Conservation (phyloP, 2,113 vertebrate species). For the Tor tambroides region DNA sequence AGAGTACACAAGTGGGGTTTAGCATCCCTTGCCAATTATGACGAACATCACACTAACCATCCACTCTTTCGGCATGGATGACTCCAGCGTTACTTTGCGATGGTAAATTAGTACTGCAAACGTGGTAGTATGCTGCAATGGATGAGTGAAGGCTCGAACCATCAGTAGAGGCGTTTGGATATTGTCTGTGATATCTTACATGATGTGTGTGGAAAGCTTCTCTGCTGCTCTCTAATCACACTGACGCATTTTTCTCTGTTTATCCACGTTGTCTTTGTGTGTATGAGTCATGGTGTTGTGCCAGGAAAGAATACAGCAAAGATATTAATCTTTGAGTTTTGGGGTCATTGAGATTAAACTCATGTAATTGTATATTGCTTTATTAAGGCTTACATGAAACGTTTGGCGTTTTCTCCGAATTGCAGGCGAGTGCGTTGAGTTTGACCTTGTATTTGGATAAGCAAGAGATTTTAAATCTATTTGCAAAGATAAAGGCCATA, state of each 20-base stretch:
- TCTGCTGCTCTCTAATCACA: conserved; percentile 2
- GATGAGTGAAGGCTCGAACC: not conserved
- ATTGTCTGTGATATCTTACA: not conserved
- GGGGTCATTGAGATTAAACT: conserved; percentile 25
- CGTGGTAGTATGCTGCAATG: not conserved
- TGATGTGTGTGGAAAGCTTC: not conserved
- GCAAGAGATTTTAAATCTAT: conserved; percentile 19
- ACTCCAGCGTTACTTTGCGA: conserved; percentile 22
- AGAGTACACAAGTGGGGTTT: not conserved
- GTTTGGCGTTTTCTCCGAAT: conserved; percentile 14
- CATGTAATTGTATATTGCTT: conserved; percentile 27
- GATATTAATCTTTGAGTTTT: conserved; percentile 29
- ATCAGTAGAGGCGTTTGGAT: not conserved
- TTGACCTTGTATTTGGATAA: conserved; percentile 44
- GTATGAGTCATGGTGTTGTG: conserved; percentile 6
- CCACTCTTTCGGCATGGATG: conserved; percentile 5
- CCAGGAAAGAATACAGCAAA: conserved; percentile 12
- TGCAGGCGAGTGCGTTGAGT: not conserved
- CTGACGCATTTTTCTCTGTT: not conserved
- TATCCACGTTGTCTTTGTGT: conserved; percentile 16
- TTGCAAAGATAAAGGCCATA: conserved; percentile 31
- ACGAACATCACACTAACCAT: not conserved
- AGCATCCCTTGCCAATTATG: not conserved
- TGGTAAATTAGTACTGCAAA: conserved; percentile 41
- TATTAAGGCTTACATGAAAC: conserved; percentile 30